Evolutionary conservation across 2,797 vertebrate species (phyloP), one percentile per base, ranked within the genome.

Genomic region (Schizopygopsis pylzovi): DNA sequence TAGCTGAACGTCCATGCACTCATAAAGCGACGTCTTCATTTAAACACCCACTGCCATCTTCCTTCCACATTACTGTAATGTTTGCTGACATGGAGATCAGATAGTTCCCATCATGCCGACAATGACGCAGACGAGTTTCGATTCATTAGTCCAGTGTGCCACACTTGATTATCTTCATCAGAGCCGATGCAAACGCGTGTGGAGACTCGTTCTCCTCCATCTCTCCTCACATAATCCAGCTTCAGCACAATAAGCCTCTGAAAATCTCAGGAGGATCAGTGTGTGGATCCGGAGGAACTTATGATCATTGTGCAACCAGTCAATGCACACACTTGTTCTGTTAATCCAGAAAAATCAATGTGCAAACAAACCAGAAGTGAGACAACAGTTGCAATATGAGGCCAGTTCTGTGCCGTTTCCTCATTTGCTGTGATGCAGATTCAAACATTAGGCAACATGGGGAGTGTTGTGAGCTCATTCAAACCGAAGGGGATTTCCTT

Each of bases 51-150:
- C 59, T 43, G 7, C 43, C 80, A 84, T 28, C 16, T 76, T 87
- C 79, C 79, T 84, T 63, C 79, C 25, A 22, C 78, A 43, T 61
- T 67, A 79, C 72, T 79, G 47, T 70, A 54, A 82, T 28, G 37
- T 82, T 37, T 83, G 47, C 77, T 82, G 71, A 78, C 54, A 82
- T 37, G 13, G n/a, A 82, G 80, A 86, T 83, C 83, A 49, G 39
- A 39, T 76, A 41, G 61, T 67, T 79, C 65, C 79, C 67, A 43
- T 86, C 61, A 61, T 61, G 73, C 56, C 65, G 59, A 54, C 75
- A 52, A 25, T 22, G 59, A 87, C 83, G 67, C 25, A 80, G 33
- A 67, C 25, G 13, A 2, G 25, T 65, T 33, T 9, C 16, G 65
- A 18, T 37, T 67, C 33, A 16, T 67, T 67, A 67, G 47, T 81